These are phyloP conservation scores for Spheniscus humboldti DNA, from an alignment of 2,797 vertebrate genomes.

Conservation along the genomic window DNA sequence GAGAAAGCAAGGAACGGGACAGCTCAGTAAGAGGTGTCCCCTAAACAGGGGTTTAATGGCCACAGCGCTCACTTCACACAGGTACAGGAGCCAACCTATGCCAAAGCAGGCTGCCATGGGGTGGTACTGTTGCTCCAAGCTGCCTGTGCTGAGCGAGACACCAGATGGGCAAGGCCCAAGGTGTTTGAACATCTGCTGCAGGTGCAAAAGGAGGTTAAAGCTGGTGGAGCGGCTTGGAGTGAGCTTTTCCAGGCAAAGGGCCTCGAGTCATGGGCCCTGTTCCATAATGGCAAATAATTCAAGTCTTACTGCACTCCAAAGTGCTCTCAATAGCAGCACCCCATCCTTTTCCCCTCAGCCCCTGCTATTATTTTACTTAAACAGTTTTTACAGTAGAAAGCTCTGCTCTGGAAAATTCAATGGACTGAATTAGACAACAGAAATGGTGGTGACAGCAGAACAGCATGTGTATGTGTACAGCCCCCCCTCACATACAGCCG, in stretches of 20 bases:
- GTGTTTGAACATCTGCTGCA: neutral
- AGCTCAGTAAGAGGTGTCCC: neutral
- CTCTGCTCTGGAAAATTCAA: neutral
- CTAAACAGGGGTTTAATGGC: neutral
- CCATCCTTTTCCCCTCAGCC: neutral
- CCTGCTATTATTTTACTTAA: neutral
- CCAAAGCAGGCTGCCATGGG: accelerated
- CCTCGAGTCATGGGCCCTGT: accelerated
- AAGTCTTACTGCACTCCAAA: neutral
- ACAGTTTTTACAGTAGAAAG: neutral
- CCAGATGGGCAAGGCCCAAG: accelerated
- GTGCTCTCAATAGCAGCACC: neutral
- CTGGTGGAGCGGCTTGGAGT: accelerated
- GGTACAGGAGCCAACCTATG: too few relatives aligned
- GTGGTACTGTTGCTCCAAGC: neutral
- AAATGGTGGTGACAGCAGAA: neutral
- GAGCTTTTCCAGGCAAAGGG: neutral
- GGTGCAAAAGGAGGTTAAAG: neutral
- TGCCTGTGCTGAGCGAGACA: neutral
- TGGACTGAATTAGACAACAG: neutral
- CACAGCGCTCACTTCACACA: accelerated
- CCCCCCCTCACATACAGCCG: accelerated
- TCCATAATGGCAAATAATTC: accelerated
- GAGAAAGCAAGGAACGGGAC: neutral
- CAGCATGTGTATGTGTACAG: neutral